Conservation (phyloP, 2,888 invertebrate genomes). For the Latrodectus hesperus region DNA sequence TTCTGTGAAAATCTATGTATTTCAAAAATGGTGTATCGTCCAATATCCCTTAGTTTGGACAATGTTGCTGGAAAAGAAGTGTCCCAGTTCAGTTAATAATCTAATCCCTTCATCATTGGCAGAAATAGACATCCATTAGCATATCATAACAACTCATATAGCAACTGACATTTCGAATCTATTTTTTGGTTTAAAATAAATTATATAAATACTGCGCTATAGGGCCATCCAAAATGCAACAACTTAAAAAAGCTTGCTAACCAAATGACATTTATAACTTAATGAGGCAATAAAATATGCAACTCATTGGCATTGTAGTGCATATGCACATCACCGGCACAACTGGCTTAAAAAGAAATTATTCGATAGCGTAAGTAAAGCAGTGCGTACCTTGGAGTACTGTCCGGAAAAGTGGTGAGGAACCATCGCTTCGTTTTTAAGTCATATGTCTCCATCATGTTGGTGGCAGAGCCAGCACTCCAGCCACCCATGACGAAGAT, state of each 20-base stretch:
- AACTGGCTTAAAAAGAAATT: neutral
- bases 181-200: neutral
- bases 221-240: neutral
- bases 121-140: no score
- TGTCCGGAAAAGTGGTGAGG: slow-evolving; percentile 76
- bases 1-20: no score
- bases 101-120: no score
- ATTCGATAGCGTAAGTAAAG: neutral
- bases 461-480: slow-evolving; percentile 87
- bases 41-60: no score
- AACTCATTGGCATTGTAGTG: neutral
- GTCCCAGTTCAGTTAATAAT: no score
- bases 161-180: no score
- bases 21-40: no score
- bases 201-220: no score
- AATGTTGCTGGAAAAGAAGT: no score
- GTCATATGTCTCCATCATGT: slow-evolving; percentile 78
- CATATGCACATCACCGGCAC: neutral
- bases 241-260: neutral
- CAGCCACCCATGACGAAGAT: slow-evolving; percentile 78
- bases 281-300: neutral
- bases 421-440: slow-evolving; percentile 83
- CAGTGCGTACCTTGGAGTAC: slow-evolving; percentile 39
- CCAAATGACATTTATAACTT: neutral
- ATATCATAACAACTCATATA: no score